Conservation (phyloP, 2,113 vertebrate genomes). For the Pseudorhombus dupliciocellatus region DNA sequence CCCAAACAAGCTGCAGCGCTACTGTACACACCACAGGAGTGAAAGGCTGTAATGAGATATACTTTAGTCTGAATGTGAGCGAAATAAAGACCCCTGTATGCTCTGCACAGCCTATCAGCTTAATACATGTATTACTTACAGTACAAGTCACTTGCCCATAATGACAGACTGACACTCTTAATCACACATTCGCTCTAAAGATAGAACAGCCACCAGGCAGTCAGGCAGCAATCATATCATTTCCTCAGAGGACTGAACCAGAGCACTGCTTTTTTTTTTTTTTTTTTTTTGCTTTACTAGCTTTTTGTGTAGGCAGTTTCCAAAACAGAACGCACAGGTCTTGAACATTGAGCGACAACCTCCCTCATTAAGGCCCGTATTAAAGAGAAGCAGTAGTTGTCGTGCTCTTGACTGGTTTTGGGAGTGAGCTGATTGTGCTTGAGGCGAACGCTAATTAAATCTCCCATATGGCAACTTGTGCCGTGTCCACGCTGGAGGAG, state of each 20-base stretch:
- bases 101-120: conserved; percentile 24
- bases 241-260: conserved; percentile 53
- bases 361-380: conserved; percentile 61
- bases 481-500: conserved; percentile 64
- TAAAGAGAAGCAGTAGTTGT: conserved; percentile 53
- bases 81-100: not conserved
- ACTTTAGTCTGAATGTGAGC: not conserved
- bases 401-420: conserved; percentile 49
- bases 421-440: conserved; percentile 55
- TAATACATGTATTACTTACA: conserved; percentile 42
- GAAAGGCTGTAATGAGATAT: not conserved
- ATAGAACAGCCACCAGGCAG: conserved; percentile 54
- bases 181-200: conserved; percentile 73
- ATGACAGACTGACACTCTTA: conserved; percentile 73
- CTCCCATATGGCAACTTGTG: conserved; percentile 77
- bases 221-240: conserved; percentile 57
- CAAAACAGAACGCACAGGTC: conserved; percentile 62
- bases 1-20: not conserved
- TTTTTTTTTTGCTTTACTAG: conserved; percentile 26
- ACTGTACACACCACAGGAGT: not conserved
- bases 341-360: conserved; percentile 39
- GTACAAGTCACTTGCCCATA: conserved; percentile 53
- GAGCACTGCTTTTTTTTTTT: conserved; percentile 4
- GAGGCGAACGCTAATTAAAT: conserved; percentile 76
- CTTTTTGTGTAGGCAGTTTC: conserved; percentile 31